phyloP scores from a whole-genome alignment of 2,888 invertebrate species.

The Lasioglossum calceatum region DNA sequence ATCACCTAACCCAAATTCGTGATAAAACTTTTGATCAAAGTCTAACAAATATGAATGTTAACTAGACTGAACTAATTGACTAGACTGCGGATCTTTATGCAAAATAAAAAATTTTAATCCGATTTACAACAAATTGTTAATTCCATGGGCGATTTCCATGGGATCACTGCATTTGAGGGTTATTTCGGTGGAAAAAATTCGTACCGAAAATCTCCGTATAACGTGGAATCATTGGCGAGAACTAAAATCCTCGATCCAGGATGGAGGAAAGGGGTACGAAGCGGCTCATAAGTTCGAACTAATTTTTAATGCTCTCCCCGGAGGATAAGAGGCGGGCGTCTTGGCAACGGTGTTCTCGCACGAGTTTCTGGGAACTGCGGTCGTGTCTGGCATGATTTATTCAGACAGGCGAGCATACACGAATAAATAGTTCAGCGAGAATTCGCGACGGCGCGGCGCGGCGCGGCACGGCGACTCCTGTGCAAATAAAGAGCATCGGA shows the following conservation, averaged over 20 bases:
- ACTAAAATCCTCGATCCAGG: conserved; percentile 37
- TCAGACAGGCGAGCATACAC: conserved; percentile 51
- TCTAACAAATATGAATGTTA: no score
- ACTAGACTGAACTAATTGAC: no score
- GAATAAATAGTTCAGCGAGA: conserved; percentile 57
- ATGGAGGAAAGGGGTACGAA: conserved; percentile 6
- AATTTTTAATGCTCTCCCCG: conserved; percentile 64
- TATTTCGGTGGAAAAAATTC: neutral
- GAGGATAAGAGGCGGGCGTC: conserved; percentile 24
- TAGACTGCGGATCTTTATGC: no score
- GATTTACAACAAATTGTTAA: no score
- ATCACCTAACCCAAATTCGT: no score
- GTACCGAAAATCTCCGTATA: neutral
- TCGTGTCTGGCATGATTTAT: conserved; percentile 64
- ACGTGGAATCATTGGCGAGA: conserved; percentile 7
- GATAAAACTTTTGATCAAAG: no score
- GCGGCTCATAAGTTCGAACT: conserved; percentile 57
- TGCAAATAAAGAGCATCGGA: conserved; percentile 55
- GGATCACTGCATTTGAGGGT: neutral
- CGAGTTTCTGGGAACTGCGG: conserved; percentile 45
- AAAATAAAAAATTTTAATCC: no score
- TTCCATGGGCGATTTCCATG: no score
- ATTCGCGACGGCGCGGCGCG: conserved; percentile 17
- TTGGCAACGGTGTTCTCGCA: conserved; percentile 36
- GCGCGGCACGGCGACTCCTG: neutral